phyloP scores from a whole-genome alignment of 2,113 vertebrate species.

The Rhizomys pruinosus region DNA sequence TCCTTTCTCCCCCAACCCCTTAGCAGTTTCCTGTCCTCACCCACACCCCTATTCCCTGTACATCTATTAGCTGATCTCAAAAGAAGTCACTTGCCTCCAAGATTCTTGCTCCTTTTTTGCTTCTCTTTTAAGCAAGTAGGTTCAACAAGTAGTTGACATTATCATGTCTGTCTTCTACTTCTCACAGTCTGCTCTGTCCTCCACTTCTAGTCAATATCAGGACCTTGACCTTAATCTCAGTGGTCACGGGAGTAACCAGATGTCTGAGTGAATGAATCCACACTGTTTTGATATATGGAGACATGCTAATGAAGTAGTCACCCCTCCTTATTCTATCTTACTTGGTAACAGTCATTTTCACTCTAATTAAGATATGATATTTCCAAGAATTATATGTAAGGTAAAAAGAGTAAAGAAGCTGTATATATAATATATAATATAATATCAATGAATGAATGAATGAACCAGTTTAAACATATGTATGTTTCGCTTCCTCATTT shows the following conservation, averaged over 20 bases:
- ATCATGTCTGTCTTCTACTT: background rate
- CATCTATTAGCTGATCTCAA: background rate
- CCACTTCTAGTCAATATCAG: background rate
- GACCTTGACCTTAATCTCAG: background rate
- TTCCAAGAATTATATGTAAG: background rate
- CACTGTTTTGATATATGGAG: background rate
- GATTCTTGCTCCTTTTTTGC: background rate
- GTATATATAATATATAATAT: too few species aligned
- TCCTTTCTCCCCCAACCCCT: background rate
- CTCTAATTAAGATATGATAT: background rate
- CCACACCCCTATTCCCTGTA: background rate
- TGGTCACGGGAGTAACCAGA: background rate
- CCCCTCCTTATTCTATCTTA: background rate
- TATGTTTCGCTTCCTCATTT: conserved; percentile 14
- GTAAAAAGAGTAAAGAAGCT: background rate
- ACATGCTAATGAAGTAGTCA: background rate
- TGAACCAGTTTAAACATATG: background rate
- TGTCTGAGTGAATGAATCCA: conserved; percentile 1
- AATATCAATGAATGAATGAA: conserved; percentile 24
- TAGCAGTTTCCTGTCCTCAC: background rate
- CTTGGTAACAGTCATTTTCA: background rate
- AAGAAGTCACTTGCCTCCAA: background rate
- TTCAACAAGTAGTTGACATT: background rate
- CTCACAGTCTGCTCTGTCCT: background rate
- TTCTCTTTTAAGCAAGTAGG: conserved; percentile 5